Conservation (phyloP, 2,113 vertebrate species). For the Scytalopus superciliaris region DNA sequence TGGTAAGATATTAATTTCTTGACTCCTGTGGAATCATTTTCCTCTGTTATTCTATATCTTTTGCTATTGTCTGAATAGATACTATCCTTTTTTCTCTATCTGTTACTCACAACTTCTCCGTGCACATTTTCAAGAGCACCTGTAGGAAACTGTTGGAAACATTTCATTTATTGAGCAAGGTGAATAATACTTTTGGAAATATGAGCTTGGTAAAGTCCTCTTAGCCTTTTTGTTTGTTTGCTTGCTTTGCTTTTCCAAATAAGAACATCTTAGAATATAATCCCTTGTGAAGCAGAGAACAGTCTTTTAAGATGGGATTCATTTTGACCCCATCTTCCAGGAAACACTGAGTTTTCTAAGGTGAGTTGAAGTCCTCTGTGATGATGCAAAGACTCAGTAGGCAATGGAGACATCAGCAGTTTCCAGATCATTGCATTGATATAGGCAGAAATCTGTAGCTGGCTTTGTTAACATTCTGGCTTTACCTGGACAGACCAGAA, state of each 20-base stretch:
- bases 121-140: neutral
- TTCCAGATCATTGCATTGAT: neutral
- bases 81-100: neutral
- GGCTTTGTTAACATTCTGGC: neutral
- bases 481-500: neutral
- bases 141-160: neutral
- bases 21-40: neutral
- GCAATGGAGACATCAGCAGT: neutral
- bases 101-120: neutral
- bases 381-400: neutral
- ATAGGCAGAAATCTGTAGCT: neutral
- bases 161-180: neutral
- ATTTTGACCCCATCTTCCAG: neutral
- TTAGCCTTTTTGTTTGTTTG: neutral
- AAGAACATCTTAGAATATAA: neutral
- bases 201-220: accelerated
- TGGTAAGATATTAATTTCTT: neutral
- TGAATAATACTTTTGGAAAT: neutral
- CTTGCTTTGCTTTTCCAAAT: neutral
- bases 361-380: neutral
- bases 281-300: neutral
- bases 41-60: neutral
- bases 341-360: neutral
- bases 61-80: neutral
- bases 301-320: neutral